These are phyloP conservation scores for Aporrectodea caliginosa DNA, from an alignment of 1,140 invertebrate genomes.

Conservation along the genomic window DNA sequence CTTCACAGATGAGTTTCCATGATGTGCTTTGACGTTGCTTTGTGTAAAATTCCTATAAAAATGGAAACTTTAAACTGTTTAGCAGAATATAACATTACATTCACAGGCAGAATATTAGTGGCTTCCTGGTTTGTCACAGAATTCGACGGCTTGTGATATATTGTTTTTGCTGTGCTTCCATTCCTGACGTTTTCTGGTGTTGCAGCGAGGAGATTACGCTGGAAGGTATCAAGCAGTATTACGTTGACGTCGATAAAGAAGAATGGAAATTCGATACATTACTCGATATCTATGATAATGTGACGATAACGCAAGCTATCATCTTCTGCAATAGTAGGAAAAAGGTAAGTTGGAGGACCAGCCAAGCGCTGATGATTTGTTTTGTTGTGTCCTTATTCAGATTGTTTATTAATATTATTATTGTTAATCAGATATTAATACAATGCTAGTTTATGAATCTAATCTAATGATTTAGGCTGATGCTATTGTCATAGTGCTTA, in stretches of 20 bases:
- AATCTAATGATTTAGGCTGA: not conserved
- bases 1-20: too few species aligned
- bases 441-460: not conserved
- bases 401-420: not conserved
- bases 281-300: conserved; percentile 89
- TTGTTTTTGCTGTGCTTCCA: too few species aligned
- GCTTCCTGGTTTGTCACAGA: too few species aligned
- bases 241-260: conserved; percentile 95
- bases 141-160: too few species aligned
- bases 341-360: conserved; percentile 66
- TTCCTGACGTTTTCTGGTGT: too few species aligned
- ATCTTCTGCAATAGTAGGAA: conserved; percentile 99
- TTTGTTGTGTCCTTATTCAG: not conserved
- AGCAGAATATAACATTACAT: too few species aligned
- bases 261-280: conserved; percentile 96
- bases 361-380: not conserved
- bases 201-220: conserved; percentile 96
- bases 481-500: not conserved
- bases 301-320: conserved; percentile 98
- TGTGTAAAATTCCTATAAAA: too few species aligned
- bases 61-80: too few species aligned
- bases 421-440: not conserved
- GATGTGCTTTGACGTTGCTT: too few species aligned
- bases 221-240: conserved; percentile 99
- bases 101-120: too few species aligned